Evolutionary conservation across 2,888 invertebrate species (phyloP).

Genomic region (Leptinotarsa juncta): DNA sequence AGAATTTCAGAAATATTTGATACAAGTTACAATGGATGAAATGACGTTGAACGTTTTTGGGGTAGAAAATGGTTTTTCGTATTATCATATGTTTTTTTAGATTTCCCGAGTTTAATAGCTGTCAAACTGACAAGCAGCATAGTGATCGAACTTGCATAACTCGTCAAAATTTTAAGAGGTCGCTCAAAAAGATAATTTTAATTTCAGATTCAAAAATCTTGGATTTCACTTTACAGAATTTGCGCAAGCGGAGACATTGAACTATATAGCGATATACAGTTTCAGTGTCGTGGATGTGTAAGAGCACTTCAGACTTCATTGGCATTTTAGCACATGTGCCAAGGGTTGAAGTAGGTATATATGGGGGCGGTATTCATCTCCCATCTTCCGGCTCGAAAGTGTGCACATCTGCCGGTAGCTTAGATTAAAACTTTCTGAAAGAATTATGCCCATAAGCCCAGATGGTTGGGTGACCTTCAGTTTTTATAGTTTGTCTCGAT

Average conservation of each 20-base stretch:
- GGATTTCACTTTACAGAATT: no score
- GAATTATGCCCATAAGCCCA: conserved; percentile 29
- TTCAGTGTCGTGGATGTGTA: not conserved
- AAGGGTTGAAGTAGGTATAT: conserved; percentile 33
- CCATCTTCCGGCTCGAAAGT: conserved; percentile 47
- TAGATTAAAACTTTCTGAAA: conserved; percentile 34
- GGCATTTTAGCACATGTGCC: conserved; percentile 37
- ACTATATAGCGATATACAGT: not conserved
- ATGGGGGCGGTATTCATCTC: conserved; percentile 42
- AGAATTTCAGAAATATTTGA: no score
- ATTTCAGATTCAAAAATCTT: no score
- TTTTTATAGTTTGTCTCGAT: conserved; percentile 9
- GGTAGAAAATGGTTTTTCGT: no score
- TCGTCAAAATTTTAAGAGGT: no score
- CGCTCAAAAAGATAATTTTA: no score
- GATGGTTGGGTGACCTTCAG: conserved; percentile 28
- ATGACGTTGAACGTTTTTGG: no score
- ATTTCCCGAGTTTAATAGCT: no score
- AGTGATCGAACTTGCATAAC: no score
- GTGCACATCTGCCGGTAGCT: conserved; percentile 44
- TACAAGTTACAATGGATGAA: no score
- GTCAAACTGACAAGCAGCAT: no score
- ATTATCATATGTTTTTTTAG: no score
- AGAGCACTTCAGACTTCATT: conserved; percentile 18
- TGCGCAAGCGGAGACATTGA: not conserved